Conservation (phyloP, 2,888 invertebrate species). For the Lepidochitona cinerea region DNA sequence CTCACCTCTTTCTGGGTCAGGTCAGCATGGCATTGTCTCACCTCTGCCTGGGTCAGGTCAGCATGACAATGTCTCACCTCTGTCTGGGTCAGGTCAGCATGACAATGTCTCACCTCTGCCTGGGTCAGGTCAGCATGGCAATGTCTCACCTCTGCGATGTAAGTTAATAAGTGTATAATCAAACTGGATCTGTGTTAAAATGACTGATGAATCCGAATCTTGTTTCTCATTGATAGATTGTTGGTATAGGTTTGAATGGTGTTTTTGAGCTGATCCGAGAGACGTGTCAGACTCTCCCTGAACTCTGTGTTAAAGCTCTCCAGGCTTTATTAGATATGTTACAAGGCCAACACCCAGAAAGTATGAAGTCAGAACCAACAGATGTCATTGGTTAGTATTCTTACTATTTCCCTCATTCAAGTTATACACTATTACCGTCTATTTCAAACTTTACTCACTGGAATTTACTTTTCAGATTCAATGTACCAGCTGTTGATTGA, state of each 20-base stretch:
- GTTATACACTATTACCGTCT: no score
- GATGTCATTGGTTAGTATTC: slow-evolving; percentile 77
- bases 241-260: slow-evolving; percentile 75
- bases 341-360: slow-evolving; percentile 91
- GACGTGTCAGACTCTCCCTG: slow-evolving; percentile 85
- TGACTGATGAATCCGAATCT: not conserved
- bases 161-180: no score
- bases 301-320: slow-evolving; percentile 89
- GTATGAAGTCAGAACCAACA: slow-evolving; percentile 84
- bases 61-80: no score
- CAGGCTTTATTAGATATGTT: slow-evolving; percentile 90
- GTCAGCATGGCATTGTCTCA: no score
- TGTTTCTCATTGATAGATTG: slow-evolving; percentile 56
- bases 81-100: no score
- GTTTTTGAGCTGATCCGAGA: slow-evolving; percentile 93
- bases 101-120: no score
- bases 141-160: no score
- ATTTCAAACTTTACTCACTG: not conserved
- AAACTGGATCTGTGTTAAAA: no score
- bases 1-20: no score
- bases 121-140: no score
- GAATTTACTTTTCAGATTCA: slow-evolving; percentile 75
- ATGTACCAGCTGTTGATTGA: slow-evolving; percentile 88
- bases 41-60: no score
- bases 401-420: no score